A percentile compares a stretch with the other conserved stretches of the same genome.
These are phyloP conservation scores for Drosophila setosimentum DNA, from an alignment of 2,888 invertebrate species.

Conservation along the genomic window DNA sequence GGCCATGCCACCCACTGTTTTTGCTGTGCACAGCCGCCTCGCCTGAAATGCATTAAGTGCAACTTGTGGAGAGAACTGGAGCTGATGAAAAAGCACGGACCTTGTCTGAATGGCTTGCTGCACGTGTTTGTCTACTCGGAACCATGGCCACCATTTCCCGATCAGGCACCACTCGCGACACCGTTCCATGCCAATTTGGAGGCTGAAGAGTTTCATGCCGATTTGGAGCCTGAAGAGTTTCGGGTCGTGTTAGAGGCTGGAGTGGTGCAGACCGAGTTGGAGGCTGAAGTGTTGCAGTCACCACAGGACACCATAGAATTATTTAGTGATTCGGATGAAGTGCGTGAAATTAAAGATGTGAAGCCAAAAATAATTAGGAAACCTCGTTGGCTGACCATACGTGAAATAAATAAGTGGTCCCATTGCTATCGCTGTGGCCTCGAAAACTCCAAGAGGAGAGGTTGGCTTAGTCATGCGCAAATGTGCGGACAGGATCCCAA, in stretches of 20 bases:
- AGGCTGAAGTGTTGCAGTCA: not conserved
- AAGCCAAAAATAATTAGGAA: constrained; percentile 3
- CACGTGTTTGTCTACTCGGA: constrained; percentile 38
- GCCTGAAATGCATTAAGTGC: constrained; percentile 43
- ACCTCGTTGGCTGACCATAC: constrained; percentile 22
- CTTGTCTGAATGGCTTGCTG: not conserved
- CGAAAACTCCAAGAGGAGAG: not conserved
- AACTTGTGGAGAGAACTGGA: constrained; percentile 23
- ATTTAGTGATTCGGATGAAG: not conserved
- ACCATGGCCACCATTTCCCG: constrained; percentile 53
- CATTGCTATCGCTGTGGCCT: constrained; percentile 39
- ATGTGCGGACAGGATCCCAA: constrained; percentile 41
- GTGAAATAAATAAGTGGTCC: constrained; percentile 30
- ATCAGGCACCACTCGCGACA: not conserved
- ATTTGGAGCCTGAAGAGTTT: not conserved
- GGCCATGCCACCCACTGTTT: constrained; percentile 34
- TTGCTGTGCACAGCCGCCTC: constrained; percentile 45
- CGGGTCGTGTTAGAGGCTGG: not conserved
- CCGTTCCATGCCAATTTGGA: accelerated
- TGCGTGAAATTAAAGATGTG: not conserved
- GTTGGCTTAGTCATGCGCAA: constrained; percentile 48
- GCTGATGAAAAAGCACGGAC: constrained; percentile 8
- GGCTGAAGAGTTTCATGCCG: not conserved
- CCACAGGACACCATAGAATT: not conserved
- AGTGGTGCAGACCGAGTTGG: not conserved